phyloP scores from a whole-genome alignment of 2,888 invertebrate genomes.

The Sarcophaga variegata region DNA sequence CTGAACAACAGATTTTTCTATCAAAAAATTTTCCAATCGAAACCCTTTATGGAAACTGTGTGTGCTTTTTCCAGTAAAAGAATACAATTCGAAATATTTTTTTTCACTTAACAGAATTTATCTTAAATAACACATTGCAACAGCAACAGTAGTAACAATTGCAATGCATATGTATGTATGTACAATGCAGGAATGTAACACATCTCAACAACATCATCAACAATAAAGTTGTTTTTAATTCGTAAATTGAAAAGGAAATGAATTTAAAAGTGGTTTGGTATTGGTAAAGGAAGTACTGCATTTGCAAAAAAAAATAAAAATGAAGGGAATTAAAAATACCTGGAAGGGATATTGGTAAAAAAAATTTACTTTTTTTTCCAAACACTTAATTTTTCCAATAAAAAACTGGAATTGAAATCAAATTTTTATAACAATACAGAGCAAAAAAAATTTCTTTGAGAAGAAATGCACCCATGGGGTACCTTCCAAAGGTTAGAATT shows the following conservation, averaged over 20 bases:
- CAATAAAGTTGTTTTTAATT: neutral
- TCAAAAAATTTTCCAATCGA: neutral
- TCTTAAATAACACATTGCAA: constrained; percentile 12
- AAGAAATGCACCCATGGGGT: too few relatives aligned
- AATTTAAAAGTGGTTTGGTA: neutral
- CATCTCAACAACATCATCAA: neutral
- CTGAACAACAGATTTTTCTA: too few relatives aligned
- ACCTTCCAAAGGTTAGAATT: too few relatives aligned
- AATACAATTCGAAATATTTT: neutral
- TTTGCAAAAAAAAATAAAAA: neutral
- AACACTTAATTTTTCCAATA: neutral
- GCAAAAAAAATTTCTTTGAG: neutral
- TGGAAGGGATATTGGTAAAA: neutral
- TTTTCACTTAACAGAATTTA: constrained; percentile 2
- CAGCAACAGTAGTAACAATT: neutral
- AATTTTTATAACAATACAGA: neutral
- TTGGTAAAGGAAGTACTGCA: neutral
- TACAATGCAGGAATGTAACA: neutral
- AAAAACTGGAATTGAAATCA: neutral
- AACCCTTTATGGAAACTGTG: neutral
- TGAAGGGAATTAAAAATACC: neutral
- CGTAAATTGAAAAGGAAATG: constrained; percentile 6
- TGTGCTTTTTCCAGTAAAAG: neutral
- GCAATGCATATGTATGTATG: neutral
- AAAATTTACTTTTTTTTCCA: neutral